phyloP scores from a whole-genome alignment of 2,113 vertebrate species.

The Suncus etruscus region DNA sequence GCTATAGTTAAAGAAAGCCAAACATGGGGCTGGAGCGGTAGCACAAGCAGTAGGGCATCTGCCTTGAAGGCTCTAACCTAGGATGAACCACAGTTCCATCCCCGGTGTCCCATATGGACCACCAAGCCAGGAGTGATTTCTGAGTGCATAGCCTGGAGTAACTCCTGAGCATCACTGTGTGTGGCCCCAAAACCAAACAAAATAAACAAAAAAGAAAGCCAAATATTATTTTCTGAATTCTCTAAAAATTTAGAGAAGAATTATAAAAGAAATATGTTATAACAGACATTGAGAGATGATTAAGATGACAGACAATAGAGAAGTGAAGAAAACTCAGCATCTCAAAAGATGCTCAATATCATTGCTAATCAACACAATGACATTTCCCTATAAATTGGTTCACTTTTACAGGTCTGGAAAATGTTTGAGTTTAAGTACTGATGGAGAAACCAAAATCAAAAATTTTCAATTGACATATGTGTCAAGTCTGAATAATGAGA shows the following conservation, averaged over 20 bases:
- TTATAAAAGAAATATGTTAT: not conserved
- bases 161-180: no score
- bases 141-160: no score
- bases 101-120: no score
- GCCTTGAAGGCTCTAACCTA: no score
- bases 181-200: no score
- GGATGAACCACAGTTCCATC: no score
- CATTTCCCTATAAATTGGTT: conserved; percentile 10
- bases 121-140: no score
- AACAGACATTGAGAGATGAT: not conserved
- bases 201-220: no score
- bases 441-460: not conserved
- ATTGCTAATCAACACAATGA: not conserved
- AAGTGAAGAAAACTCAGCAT: not conserved
- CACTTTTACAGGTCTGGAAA: not conserved
- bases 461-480: not conserved
- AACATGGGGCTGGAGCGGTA: no score
- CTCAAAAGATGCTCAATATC: not conserved
- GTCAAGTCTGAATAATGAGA: not conserved
- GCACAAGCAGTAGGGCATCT: no score
- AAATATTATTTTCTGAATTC: no score
- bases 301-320: not conserved
- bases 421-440: not conserved
- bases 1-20: not conserved
- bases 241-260: not conserved